phyloP scores from a whole-genome alignment of 2,797 vertebrate genomes.

The Syngnathus acus region DNA sequence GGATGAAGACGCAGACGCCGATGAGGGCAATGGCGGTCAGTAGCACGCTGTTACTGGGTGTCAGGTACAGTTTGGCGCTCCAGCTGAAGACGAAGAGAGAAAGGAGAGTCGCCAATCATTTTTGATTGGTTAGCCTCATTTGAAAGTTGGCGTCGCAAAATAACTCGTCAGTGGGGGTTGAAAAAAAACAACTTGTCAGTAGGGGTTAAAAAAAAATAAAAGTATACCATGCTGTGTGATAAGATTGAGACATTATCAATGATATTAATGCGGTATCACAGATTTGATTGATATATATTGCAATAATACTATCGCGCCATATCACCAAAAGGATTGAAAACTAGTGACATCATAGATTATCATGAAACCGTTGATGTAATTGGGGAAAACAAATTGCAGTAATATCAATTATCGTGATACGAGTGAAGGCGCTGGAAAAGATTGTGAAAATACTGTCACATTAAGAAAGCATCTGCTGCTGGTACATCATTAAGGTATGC shows the following conservation, averaged over 20 bases:
- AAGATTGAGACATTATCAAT: too few species aligned
- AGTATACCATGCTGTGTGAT: too few species aligned
- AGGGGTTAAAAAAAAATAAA: too few species aligned
- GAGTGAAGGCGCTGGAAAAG: not conserved
- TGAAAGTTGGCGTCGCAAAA: not conserved
- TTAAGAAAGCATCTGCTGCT: not conserved
- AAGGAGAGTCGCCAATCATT: not conserved
- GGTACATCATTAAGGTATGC: not conserved
- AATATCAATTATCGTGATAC: not conserved
- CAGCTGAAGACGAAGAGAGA: constrained; percentile 66
- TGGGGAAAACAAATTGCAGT: too few species aligned
- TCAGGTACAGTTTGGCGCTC: constrained; percentile 94
- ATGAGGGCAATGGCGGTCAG: constrained; percentile 92
- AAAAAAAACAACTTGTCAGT: too few species aligned
- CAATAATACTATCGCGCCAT: too few species aligned
- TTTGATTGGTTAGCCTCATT: not conserved
- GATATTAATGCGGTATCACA: too few species aligned
- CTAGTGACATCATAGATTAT: too few species aligned
- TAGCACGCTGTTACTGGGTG: constrained; percentile 92
- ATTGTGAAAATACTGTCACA: not conserved
- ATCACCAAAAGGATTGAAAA: too few species aligned
- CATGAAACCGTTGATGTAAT: too few species aligned
- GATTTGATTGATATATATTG: too few species aligned
- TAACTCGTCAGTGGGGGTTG: not conserved
- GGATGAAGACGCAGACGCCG: constrained; percentile 92